Evolutionary conservation across 2,888 invertebrate species (phyloP), one percentile per base, ranked within the genome.

Genomic region (Notodonta dromedarius): DNA sequence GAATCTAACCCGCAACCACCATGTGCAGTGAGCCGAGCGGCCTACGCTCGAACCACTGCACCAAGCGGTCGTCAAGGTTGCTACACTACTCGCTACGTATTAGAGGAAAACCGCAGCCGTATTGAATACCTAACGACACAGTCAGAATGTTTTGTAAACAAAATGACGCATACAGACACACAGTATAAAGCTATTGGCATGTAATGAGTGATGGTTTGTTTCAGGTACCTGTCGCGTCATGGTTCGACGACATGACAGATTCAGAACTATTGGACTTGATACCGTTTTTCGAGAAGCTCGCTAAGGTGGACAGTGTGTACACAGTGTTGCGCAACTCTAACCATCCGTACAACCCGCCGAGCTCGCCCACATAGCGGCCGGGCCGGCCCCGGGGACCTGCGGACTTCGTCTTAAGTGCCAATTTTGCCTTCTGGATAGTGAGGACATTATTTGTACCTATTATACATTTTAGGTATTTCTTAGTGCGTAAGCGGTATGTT

Each of bases 171-270:
- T 24, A 24, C 24, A 24, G 24, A 24, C 24, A 24, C 24, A 24
- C 24, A 24, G 24, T 24, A 24, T 24, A 24, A 24, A 24, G 24
- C 40, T 9, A 6, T 40, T 40, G 40, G 0, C 2, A 40, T 7
- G 4, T 40, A 40, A n/a, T 40, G 9, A 42, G 42, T 11, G 2
- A 42, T 42, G 42, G 8, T 9, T 42, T 42, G 42, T 42, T 12
- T 1, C 89, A 97, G 97, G 98, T 99, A 90, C 99, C 99, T 86
- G 99, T 99, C 75, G 98, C 98, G 87, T 99, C 99, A 74, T 99
- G 99, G 99, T 99, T 99, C 94, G 99, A 99, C 94, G 99, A 99
- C 94, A 98, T 98, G 96, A 96, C 97, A 84, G 99, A 99, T 94
- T 97, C 98, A 67, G 99, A 99, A 94, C 95, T 99, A 74, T 95